Percentiles rank a stretch among this genome's conserved stretches.
phyloP scores from a whole-genome alignment of 2,113 vertebrate species.

The Grus americana region DNA sequence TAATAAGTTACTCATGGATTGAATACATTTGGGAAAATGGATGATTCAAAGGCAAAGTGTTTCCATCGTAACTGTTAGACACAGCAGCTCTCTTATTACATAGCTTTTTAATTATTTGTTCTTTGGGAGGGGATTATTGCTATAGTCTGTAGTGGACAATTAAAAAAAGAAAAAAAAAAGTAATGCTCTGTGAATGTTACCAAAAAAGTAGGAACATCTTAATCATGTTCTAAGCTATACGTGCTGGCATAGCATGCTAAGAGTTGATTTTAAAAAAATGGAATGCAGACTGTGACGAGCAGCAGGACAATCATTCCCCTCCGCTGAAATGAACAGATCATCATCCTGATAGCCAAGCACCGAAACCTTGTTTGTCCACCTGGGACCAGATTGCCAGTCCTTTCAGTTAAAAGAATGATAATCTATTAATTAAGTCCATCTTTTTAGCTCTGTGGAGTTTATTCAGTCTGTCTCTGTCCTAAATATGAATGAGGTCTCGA shows the following conservation, averaged over 20 bases:
- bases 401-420: not conserved
- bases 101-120: not conserved
- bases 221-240: not conserved
- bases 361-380: not conserved
- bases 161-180: too few relatives aligned
- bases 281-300: not conserved
- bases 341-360: not conserved
- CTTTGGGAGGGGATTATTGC: not conserved
- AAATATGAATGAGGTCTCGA: not conserved
- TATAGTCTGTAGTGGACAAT: not conserved
- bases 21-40: slow-evolving; percentile 2
- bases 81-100: not conserved
- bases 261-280: not conserved
- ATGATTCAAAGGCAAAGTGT: slow-evolving; percentile 36
- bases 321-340: not conserved
- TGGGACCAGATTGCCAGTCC: not conserved
- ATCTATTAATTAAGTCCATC: not conserved
- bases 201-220: not conserved
- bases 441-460: not conserved
- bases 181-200: not conserved
- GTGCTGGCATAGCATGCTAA: not conserved
- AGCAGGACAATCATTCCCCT: not conserved
- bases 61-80: not conserved
- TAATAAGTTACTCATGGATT: slow-evolving; percentile 11
- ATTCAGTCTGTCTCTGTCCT: not conserved